Evolutionary conservation across 1,140 invertebrate genomes (phyloP), one percentile per base, ranked within the genome.

Genomic region (Venturia canescens): DNA sequence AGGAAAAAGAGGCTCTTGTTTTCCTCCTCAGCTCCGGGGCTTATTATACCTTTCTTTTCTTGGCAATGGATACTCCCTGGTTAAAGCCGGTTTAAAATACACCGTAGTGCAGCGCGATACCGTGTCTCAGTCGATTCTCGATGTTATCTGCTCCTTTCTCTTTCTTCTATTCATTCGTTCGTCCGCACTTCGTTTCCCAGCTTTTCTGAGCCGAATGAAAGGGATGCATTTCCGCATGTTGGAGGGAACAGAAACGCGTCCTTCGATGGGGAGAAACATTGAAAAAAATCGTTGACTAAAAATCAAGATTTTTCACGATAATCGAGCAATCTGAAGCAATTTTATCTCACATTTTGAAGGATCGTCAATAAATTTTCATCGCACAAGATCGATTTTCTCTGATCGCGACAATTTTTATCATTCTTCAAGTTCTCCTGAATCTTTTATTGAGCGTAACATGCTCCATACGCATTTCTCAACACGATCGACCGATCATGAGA

Each of bases 61-160:
- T 50, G 78, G 15, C 16, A 29, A 15, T 3, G 57, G 57, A 38
- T 67, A 78, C 60, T 29, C 21, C 13, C 53, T 34, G 27, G 50
- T 76, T 76, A 60, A 76, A 48, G 26, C 72, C 50, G 72, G 63
- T 76, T 60, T 60, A 76, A 63, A 76, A 76, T 23, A 26, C 71
- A 57, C 44, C 44, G 15, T 23, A 15, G 31, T 21, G 11, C 7
- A 18, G 23, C 27, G 23, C 44, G 44, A 31, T 74, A 74, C 48
- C 44, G 71, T 48, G 38, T 63, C 60, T 74, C 48, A 53, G 53
- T 74, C 71, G 71, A 74, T 74, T 57, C 71, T 9, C 44, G 71
- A 74, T 53, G 48, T 74, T 57, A 74, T 74, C 71, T 74, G 38
- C 13, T 71, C 34, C 34, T 71, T 38, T 26, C 15, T 38, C 5